Evolutionary conservation across 2,888 invertebrate species (phyloP).

Genomic region (Scaptomyza parva): DNA sequence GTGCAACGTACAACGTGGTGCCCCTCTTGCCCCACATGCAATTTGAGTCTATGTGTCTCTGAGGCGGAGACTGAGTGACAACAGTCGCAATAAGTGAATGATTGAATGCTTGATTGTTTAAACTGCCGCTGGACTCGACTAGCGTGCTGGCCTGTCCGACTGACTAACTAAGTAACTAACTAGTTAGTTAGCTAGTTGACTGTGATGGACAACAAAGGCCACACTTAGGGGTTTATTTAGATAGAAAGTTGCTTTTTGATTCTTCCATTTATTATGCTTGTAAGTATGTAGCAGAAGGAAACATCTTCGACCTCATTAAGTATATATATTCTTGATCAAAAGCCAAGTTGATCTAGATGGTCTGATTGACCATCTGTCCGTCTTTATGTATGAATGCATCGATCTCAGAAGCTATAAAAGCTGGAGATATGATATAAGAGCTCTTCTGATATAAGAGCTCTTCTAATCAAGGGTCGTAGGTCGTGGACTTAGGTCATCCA

Average conservation of each 20-base stretch:
- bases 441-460: too few relatives aligned
- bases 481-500: too few relatives aligned
- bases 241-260: not conserved
- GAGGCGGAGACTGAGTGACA: constrained; percentile 59
- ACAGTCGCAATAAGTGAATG: constrained; percentile 68
- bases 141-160: constrained; percentile 20
- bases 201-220: constrained; percentile 10
- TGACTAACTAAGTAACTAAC: constrained; percentile 2
- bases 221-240: not conserved
- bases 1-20: constrained; percentile 17
- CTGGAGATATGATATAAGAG: too few relatives aligned
- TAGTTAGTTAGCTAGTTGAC: constrained; percentile 23
- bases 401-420: too few relatives aligned
- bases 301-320: too few relatives aligned
- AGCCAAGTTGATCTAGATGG: too few relatives aligned
- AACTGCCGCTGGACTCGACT: not conserved
- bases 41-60: constrained; percentile 28
- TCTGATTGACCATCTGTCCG: too few relatives aligned
- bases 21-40: constrained; percentile 43
- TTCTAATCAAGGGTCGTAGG: too few relatives aligned
- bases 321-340: too few relatives aligned
- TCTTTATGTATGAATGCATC: too few relatives aligned
- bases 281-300: too few relatives aligned
- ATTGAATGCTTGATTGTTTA: constrained; percentile 56
- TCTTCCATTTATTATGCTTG: too few relatives aligned